phyloP scores from a whole-genome alignment of 1,140 invertebrate species.

The Scaptomyza graminum region DNA sequence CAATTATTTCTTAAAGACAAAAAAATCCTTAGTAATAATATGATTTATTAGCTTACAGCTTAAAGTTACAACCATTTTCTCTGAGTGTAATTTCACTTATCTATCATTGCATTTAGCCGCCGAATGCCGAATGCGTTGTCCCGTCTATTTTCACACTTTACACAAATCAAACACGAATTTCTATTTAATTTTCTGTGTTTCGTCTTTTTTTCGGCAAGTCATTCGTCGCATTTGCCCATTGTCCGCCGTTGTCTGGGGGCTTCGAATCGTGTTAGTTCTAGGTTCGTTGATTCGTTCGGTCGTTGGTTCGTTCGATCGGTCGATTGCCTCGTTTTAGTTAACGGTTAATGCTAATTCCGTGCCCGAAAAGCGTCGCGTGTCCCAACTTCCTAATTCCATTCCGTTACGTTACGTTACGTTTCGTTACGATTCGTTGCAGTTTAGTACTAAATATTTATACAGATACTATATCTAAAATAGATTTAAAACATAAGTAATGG shows the following conservation, averaged over 20 bases:
- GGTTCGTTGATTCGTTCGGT: constrained; percentile 46
- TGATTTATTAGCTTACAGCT: too few relatives aligned
- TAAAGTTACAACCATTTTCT: neutral
- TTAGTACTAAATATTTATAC: constrained; percentile 46
- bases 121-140: constrained; percentile 11
- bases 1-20: too few relatives aligned
- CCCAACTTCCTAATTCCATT: constrained; percentile 52
- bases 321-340: constrained; percentile 60
- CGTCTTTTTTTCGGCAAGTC: constrained; percentile 39
- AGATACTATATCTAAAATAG: constrained; percentile 11
- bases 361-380: constrained; percentile 51
- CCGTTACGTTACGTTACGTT: constrained; percentile 51
- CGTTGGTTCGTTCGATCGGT: constrained; percentile 45
- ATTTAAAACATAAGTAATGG: constrained; percentile 59
- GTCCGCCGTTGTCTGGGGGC: constrained; percentile 4
- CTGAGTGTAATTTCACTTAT: constrained; percentile 40
- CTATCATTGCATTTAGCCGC: constrained; percentile 43
- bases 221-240: constrained; percentile 7
- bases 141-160: constrained; percentile 49
- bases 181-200: neutral
- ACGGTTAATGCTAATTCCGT: constrained; percentile 75
- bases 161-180: neutral
- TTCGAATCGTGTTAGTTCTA: constrained; percentile 34
- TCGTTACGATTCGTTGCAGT: constrained; percentile 40
- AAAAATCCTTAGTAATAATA: too few relatives aligned